phyloP scores from a whole-genome alignment of 64 coral and sea anemone genomes.

The Pachyseris speciosa region DNA sequence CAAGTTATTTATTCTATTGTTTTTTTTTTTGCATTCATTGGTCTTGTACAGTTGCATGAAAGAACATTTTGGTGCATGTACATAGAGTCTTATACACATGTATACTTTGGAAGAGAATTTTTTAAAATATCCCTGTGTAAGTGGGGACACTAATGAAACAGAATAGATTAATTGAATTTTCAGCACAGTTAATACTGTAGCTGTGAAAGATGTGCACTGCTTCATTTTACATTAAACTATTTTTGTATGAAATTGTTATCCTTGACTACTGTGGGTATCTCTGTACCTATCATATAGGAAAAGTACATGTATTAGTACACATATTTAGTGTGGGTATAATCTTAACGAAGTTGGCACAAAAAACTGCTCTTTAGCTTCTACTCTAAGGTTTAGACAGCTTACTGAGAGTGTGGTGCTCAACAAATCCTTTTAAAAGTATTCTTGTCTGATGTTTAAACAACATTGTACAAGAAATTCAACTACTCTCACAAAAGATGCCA shows the following conservation, averaged over 20 bases:
- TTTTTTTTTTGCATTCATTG: neutral
- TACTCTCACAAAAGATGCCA: neutral
- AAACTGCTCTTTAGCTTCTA: no score
- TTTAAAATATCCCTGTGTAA: no score
- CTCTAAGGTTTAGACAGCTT: no score
- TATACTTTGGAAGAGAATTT: neutral
- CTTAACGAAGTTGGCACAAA: neutral
- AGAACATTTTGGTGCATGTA: neutral
- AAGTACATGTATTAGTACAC: neutral
- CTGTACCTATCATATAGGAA: constrained; percentile 37
- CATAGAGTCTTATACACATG: neutral
- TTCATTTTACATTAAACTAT: neutral
- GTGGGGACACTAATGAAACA: no score
- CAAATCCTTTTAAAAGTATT: no score
- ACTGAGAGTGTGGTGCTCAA: no score
- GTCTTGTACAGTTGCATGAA: neutral
- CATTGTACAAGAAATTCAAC: no score
- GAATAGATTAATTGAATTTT: neutral
- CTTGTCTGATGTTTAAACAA: no score
- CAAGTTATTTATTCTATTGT: neutral
- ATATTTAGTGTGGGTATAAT: neutral
- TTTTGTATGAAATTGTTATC: neutral
- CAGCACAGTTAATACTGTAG: neutral
- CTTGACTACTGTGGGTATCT: neutral
- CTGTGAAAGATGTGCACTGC: neutral